Base-by-base conservation (phyloP, 1,140 invertebrate genomes). In the Mactra quadrangularis region DNA sequence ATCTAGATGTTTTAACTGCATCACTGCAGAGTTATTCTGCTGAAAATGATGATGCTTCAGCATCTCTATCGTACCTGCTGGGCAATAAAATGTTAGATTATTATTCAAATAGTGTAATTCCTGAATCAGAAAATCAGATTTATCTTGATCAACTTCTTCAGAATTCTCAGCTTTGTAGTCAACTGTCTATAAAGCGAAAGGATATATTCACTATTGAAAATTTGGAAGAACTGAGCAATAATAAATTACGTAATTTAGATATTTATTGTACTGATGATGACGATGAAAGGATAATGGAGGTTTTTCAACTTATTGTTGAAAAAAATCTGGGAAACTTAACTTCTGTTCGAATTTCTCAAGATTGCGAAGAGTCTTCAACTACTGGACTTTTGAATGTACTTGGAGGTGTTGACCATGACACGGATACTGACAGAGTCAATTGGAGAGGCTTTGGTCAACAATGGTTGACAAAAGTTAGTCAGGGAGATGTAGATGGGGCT, bases 31-130 rank as follows among this genome's bases (percentile, higher is more conserved):
- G 22, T 22, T 7, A 38, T 38, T 25, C 17, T 6, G n/a, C n/a
- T n/a, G 19, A n/a, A 29, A 45, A 19, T 35, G 53, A 41, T n/a
- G 77, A 47, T 25, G 41, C 25, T n/a, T 47, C 50, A 11, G 52
- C 64, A 7, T 35, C 52, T n/a, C 59, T 81, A 13, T 60, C 52
- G 1, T 17, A 55, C 9, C 22, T 59, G 66, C 35, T 81, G 1
- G 55, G 77, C 19, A 60, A 81, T 53, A 38, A 38, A 13, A 35
- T 81, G 66, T 19, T 81, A 13, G 66, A 71, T 0, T 81, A 71
- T 59, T 81, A 47, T 50, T 25, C 55, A 2, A 41, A 22, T 15
- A 45, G 22, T 7, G 22, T 52, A 45, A 50, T 81, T 4, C 60
- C 45, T 3, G 68, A 50, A n/a, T 19, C 29, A 4, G 31, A 60